A percentile compares a stretch with the other conserved stretches of the same genome.
phyloP scores from a whole-genome alignment of 2,888 invertebrate genomes.

The Dusona sp. region DNA sequence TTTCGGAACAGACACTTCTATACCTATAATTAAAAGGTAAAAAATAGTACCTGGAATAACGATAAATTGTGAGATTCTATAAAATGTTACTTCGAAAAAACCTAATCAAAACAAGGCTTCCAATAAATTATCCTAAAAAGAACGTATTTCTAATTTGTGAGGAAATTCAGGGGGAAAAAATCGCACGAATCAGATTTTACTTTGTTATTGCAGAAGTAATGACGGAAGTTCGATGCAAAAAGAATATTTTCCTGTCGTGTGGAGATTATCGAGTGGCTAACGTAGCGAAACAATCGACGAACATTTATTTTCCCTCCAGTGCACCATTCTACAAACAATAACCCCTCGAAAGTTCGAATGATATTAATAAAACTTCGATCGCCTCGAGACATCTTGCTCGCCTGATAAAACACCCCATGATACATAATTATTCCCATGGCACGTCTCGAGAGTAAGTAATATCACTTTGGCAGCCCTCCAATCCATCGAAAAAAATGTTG shows the following conservation, averaged over 20 bases:
- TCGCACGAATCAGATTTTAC: constrained; percentile 37
- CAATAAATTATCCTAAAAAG: neutral
- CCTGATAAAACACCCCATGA: constrained; percentile 61
- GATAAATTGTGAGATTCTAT: neutral
- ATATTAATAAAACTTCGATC: constrained; percentile 34
- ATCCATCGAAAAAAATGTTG: constrained; percentile 29
- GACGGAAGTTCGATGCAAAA: constrained; percentile 50
- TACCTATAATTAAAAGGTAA: constrained; percentile 51
- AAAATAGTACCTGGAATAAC: neutral
- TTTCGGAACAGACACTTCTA: constrained; percentile 10
- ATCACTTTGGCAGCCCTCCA: constrained; percentile 61
- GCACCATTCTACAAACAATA: constrained; percentile 60
- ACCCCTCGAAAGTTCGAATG: constrained; percentile 50
- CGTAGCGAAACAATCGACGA: constrained; percentile 49
- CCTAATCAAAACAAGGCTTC: neutral
- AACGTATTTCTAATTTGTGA: neutral
- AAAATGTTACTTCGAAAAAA: neutral
- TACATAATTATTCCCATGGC: constrained; percentile 78
- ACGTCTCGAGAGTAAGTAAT: constrained; percentile 82
- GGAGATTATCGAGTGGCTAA: constrained; percentile 37
- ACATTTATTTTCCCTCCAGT: constrained; percentile 37
- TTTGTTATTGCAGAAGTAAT: constrained; percentile 64
- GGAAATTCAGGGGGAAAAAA: neutral
- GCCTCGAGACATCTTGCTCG: constrained; percentile 53
- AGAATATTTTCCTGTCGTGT: constrained; percentile 29